Evolutionary conservation across 2,888 invertebrate genomes (phyloP).

Genomic region (Keiferia lycopersicella): DNA sequence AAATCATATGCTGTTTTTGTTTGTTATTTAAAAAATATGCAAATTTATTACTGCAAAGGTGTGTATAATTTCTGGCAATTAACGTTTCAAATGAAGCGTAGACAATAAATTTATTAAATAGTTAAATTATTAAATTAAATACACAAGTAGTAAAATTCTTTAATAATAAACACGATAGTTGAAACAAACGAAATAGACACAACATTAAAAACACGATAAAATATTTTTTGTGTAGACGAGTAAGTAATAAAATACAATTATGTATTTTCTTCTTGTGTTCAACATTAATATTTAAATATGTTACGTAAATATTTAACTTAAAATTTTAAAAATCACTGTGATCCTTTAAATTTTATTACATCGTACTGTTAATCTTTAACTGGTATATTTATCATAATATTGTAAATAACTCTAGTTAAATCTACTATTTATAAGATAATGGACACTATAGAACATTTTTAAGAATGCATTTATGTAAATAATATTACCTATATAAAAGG

Average conservation of each 20-base stretch:
- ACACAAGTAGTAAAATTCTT: background rate
- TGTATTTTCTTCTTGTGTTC: background rate
- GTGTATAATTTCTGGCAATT: slow-evolving; percentile 1
- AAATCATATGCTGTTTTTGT: background rate
- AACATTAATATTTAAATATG: slow-evolving; percentile 2
- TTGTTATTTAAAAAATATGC: background rate
- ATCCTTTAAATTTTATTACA: slow-evolving; percentile 68
- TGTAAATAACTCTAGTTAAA: slow-evolving; percentile 36
- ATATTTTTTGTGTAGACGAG: slow-evolving; percentile 1
- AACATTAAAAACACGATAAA: slow-evolving; percentile 1
- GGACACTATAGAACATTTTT: slow-evolving; percentile 44
- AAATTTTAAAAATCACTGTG: slow-evolving; percentile 70
- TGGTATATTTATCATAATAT: slow-evolving; percentile 35
- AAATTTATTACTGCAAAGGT: background rate
- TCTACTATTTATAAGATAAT: slow-evolving; percentile 37
- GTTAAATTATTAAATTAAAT: slow-evolving; percentile 16
- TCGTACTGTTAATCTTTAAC: slow-evolving; percentile 46
- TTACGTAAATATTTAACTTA: slow-evolving; percentile 13
- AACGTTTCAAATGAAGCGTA: slow-evolving; percentile 38
- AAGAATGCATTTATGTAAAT: slow-evolving; percentile 37
- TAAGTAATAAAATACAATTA: background rate
- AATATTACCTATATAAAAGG: slow-evolving; percentile 17
- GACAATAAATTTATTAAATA: slow-evolving; percentile 45
- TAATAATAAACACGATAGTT: background rate
- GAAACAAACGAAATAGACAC: slow-evolving; percentile 1